Conservation (phyloP, 2,113 vertebrate species). For the Grallaria varia region DNA sequence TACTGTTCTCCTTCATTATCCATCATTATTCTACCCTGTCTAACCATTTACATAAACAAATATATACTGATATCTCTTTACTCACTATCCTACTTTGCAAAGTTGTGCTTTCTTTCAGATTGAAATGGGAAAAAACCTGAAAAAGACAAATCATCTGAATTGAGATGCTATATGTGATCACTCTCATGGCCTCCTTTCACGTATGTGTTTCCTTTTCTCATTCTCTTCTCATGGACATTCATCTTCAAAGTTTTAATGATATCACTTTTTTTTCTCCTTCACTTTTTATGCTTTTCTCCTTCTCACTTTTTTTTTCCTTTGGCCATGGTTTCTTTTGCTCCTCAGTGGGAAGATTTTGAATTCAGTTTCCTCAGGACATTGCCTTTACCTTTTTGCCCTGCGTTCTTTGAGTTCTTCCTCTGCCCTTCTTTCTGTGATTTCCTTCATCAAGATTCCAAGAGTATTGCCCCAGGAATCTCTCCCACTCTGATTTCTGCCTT, state of each 20-base stretch:
- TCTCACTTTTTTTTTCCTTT: not conserved
- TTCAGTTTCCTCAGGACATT: not conserved
- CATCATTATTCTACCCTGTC: not conserved
- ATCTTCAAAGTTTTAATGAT: not conserved
- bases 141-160: not conserved
- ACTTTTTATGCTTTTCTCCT: not conserved
- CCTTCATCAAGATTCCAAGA: not conserved
- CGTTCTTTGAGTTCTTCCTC: not conserved
- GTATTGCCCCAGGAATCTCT: not conserved
- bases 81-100: not conserved
- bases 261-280: not conserved
- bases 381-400: not conserved
- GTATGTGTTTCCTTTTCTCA: not conserved
- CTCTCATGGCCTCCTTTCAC: not conserved
- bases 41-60: not conserved
- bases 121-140: not conserved
- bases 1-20: not conserved
- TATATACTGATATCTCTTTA: not conserved
- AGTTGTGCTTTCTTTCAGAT: not conserved
- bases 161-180: not conserved
- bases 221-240: not conserved
- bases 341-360: not conserved
- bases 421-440: not conserved
- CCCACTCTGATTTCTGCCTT: not conserved
- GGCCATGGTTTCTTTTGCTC: not conserved